These are phyloP conservation scores for Erythrocercus mccallii DNA, from an alignment of 2,113 vertebrate species.

Conservation along the genomic window DNA sequence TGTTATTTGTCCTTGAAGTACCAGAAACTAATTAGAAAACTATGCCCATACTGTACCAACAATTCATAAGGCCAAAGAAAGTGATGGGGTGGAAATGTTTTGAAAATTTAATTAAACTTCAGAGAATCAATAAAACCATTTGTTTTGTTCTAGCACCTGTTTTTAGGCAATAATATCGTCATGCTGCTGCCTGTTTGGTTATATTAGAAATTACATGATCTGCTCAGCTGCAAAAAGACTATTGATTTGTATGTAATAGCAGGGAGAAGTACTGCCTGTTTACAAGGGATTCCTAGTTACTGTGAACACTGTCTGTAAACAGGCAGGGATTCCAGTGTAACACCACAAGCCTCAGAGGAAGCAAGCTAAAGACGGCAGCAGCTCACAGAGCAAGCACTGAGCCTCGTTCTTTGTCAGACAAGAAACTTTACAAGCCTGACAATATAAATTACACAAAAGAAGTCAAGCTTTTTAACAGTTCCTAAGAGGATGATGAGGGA, in stretches of 20 bases:
- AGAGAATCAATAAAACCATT: slow-evolving; percentile 35
- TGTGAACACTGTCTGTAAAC: background rate
- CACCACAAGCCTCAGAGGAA: background rate
- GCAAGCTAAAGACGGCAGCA: background rate
- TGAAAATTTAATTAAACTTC: slow-evolving; percentile 21
- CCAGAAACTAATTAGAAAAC: background rate
- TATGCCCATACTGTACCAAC: background rate
- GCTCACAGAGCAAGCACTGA: background rate
- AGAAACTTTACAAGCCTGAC: background rate
- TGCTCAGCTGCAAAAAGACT: background rate
- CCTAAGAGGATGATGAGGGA: background rate
- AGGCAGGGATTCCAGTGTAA: background rate
- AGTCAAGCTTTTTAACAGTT: background rate
- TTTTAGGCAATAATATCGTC: background rate
- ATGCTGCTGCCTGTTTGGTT: background rate
- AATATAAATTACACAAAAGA: background rate
- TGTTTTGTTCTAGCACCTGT: background rate
- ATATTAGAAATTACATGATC: background rate
- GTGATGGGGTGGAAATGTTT: background rate
- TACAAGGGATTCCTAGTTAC: background rate
- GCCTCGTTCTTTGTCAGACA: background rate
- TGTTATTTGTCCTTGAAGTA: background rate
- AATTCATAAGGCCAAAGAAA: background rate
- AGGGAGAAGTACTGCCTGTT: background rate
- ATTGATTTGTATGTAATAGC: background rate